phyloP scores from a whole-genome alignment of 2,797 vertebrate genomes.

The Borostomias antarcticus region DNA sequence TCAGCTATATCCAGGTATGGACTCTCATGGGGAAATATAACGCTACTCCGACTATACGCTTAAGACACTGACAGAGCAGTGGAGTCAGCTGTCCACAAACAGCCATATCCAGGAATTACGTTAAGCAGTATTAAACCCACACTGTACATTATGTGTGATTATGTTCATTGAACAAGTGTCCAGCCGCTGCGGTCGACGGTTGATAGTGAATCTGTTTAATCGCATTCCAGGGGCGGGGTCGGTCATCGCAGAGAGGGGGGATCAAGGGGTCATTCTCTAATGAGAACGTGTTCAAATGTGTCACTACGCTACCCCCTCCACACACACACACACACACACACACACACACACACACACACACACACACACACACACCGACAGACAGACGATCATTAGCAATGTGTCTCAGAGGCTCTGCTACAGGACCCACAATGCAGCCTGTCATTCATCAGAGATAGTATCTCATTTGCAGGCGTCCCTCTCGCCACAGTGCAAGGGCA shows the following conservation, averaged over 20 bases:
- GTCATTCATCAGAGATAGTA: slow-evolving; percentile 55
- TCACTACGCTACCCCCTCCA: not conserved
- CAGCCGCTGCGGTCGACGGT: too few species aligned
- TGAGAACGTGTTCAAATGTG: not conserved
- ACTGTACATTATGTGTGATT: too few species aligned
- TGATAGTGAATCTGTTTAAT: too few species aligned
- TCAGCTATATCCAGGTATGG: too few species aligned
- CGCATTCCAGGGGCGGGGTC: too few species aligned
- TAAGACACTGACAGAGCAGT: too few species aligned
- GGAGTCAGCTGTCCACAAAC: too few species aligned
- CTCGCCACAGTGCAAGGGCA: slow-evolving; percentile 35
- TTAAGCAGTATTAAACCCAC: too few species aligned
- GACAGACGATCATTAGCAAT: not conserved
- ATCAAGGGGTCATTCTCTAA: not conserved
- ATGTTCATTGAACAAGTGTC: too few species aligned
- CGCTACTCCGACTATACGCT: too few species aligned
- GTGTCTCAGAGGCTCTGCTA: slow-evolving; percentile 17
- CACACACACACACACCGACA: slow-evolving; percentile 10
- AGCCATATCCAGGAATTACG: too few species aligned
- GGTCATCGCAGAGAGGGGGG: not conserved
- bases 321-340: slow-evolving; percentile 16
- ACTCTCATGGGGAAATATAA: too few species aligned
- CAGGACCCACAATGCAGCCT: slow-evolving; percentile 41
- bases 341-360: slow-evolving; percentile 9
- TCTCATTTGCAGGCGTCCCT: slow-evolving; percentile 60